A percentile compares a stretch with the other conserved stretches of the same genome.
Conservation (phyloP, 64 coral and sea anemone genomes). For the Pocillopora verrucosa region DNA sequence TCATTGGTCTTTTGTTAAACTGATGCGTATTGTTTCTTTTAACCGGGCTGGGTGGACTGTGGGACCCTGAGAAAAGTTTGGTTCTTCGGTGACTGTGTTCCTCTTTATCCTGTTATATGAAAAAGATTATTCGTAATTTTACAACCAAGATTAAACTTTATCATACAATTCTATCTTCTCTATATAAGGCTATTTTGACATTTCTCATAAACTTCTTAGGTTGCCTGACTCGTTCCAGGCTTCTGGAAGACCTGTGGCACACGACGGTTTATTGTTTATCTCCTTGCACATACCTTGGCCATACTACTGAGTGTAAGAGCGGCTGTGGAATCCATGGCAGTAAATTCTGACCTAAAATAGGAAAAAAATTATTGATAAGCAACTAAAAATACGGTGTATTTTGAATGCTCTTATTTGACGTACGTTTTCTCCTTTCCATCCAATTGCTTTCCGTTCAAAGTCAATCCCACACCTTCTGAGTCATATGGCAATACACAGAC, state of each 20-base stretch:
- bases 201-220: no score
- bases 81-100: slow-evolving; percentile 71
- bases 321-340: slow-evolving; percentile 80
- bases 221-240: no score
- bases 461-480: slow-evolving; percentile 9
- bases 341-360: slow-evolving; percentile 77
- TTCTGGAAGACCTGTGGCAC: no score
- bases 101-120: slow-evolving; percentile 57
- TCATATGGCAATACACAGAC: slow-evolving; percentile 62
- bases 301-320: slow-evolving; percentile 86
- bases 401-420: background rate
- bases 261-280: no score
- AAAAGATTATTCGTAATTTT: background rate
- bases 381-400: background rate
- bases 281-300: slow-evolving; percentile 71
- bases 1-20: slow-evolving; percentile 88
- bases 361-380: background rate
- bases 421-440: slow-evolving; percentile 19
- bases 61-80: slow-evolving; percentile 22
- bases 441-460: background rate
- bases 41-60: background rate
- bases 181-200: background rate
- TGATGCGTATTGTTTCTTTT: slow-evolving; percentile 46
- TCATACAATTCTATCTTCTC: background rate
- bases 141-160: no score